phyloP scores from a whole-genome alignment of 2,113 vertebrate genomes.

The Eretmochelys imbricata region DNA sequence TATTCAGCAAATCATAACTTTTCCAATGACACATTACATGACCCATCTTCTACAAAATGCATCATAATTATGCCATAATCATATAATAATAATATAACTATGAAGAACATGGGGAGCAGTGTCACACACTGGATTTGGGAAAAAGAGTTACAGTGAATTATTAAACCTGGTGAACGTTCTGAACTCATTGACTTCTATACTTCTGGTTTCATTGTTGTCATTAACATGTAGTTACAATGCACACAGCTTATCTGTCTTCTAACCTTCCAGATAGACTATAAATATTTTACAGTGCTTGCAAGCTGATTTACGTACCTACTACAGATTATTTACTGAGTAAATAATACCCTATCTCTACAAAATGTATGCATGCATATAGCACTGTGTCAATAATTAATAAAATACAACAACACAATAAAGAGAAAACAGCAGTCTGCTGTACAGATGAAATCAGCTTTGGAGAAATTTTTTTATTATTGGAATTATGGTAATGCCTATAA shows the following conservation, averaged over 20 bases:
- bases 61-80: too few species aligned
- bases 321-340: conserved; percentile 40
- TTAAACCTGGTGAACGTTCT: conserved; percentile 25
- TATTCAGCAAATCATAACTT: too few species aligned
- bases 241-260: conserved; percentile 49
- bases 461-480: neutral
- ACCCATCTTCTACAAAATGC: too few species aligned
- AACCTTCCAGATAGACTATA: conserved; percentile 65
- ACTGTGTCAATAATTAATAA: conserved; percentile 65
- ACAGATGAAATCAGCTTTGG: neutral
- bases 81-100: too few species aligned
- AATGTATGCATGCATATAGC: conserved; percentile 24
- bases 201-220: conserved; percentile 39
- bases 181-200: neutral
- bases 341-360: conserved; percentile 59
- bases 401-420: conserved; percentile 40
- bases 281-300: conserved; percentile 68
- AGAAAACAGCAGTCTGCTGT: conserved; percentile 31
- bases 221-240: conserved; percentile 25
- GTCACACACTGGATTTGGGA: neutral
- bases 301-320: conserved; percentile 62
- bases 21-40: too few species aligned
- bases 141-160: neutral
- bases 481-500: neutral
- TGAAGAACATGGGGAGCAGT: too few species aligned